Conservation (phyloP, 2,888 invertebrate species). For the Mycalesis mineus region DNA sequence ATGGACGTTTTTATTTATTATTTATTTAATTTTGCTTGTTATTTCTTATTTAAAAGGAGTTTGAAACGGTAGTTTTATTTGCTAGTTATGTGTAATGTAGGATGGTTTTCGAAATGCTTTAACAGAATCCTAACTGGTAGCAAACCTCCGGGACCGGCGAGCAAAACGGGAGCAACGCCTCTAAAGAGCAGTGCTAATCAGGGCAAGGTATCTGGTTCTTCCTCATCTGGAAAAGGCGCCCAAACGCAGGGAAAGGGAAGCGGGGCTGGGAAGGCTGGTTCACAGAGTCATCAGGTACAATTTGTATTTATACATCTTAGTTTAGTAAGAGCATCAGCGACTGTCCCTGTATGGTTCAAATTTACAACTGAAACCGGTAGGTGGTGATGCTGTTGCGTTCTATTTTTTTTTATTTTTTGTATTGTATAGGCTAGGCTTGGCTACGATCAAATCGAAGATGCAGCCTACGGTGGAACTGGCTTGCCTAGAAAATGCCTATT, state of each 20-base stretch:
- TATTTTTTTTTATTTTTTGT: too few relatives aligned
- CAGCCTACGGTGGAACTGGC: too few relatives aligned
- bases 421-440: too few relatives aligned
- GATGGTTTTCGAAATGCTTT: constrained; percentile 27
- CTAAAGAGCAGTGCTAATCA: constrained; percentile 51
- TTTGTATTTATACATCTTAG: neutral
- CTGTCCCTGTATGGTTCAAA: too few relatives aligned
- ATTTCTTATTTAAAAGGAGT: constrained; percentile 5
- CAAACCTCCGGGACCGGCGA: constrained; percentile 75
- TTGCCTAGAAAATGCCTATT: too few relatives aligned
- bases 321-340: too few relatives aligned
- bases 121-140: constrained; percentile 60
- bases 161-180: constrained; percentile 70
- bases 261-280: constrained; percentile 44
- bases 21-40: neutral
- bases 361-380: too few relatives aligned
- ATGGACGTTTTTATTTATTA: neutral
- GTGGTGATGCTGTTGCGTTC: too few relatives aligned
- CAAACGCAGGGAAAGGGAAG: constrained; percentile 24
- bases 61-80: neutral
- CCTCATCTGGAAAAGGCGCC: constrained; percentile 26
- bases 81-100: constrained; percentile 17
- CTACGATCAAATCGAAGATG: too few relatives aligned
- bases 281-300: constrained; percentile 55
- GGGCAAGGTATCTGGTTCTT: constrained; percentile 49